These are phyloP conservation scores for Coptotermes formosanus DNA, from an alignment of 1,140 invertebrate species.

Conservation along the genomic window DNA sequence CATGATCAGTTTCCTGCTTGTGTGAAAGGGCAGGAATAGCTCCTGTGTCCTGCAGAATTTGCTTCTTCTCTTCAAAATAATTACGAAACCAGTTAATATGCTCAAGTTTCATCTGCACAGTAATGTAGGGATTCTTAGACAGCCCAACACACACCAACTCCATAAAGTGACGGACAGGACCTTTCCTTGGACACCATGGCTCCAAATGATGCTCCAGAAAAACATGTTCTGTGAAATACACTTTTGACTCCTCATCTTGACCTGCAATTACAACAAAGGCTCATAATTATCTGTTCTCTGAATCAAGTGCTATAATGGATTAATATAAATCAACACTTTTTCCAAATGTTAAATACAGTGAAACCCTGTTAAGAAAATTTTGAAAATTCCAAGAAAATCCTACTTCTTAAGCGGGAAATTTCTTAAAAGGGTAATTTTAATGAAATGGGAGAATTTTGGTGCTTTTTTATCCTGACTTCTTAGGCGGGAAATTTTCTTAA, in stretches of 20 bases:
- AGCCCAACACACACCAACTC: conserved; percentile 91
- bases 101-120: conserved; percentile 82
- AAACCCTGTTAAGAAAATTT: too few relatives aligned
- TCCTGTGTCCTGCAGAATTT: conserved; percentile 66
- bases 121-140: conserved; percentile 90
- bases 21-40: conserved; percentile 41
- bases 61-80: conserved; percentile 83
- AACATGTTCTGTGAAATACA: conserved; percentile 89
- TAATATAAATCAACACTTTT: conserved; percentile 30
- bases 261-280: conserved; percentile 52
- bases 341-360: too few relatives aligned
- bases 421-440: too few relatives aligned
- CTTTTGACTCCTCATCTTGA: conserved; percentile 72
- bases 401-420: too few relatives aligned
- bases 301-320: background rate
- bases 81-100: conserved; percentile 90
- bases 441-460: too few relatives aligned
- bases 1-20: background rate
- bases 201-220: conserved; percentile 85
- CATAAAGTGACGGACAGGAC: conserved; percentile 95
- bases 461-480: too few relatives aligned
- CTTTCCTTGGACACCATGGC: conserved; percentile 83
- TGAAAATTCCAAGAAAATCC: too few relatives aligned
- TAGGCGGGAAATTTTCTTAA: too few relatives aligned
- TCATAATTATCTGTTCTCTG: too few relatives aligned